Evolutionary conservation across 1,140 invertebrate genomes (phyloP).

Genomic region (Magallana angulata): DNA sequence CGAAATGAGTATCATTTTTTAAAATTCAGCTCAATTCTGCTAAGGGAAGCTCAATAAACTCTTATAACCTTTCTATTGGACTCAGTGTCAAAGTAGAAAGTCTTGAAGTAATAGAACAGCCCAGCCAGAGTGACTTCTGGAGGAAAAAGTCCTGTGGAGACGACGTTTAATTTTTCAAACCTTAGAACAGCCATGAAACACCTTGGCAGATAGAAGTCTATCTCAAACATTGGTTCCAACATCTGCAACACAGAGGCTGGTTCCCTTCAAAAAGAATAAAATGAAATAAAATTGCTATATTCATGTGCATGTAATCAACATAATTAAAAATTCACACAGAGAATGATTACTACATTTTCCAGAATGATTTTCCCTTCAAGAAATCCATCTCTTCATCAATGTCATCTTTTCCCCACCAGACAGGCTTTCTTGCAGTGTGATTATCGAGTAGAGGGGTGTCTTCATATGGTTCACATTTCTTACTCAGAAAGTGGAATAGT

Average conservation of each 20-base stretch:
- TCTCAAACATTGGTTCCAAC: slow-evolving; percentile 30
- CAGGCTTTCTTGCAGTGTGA: not conserved
- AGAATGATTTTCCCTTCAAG: slow-evolving; percentile 6
- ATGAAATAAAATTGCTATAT: no score
- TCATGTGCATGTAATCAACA: no score
- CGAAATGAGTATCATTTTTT: no score
- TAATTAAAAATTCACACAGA: no score
- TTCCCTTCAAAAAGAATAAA: not conserved
- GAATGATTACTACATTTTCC: no score
- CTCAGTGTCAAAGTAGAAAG: not conserved
- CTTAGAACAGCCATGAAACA: not conserved
- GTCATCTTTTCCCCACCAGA: slow-evolving; percentile 27
- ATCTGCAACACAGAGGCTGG: not conserved
- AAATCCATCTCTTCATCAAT: slow-evolving; percentile 12
- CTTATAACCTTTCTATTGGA: no score
- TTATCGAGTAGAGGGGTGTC: not conserved
- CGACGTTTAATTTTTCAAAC: not conserved
- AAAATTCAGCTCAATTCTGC: no score
- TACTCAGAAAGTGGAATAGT: not conserved
- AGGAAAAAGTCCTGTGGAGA: not conserved
- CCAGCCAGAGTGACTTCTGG: slow-evolving; percentile 16
- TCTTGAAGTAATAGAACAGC: not conserved
- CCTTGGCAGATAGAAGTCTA: slow-evolving; percentile 24
- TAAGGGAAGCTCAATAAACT: no score
- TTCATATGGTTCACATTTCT: not conserved